Evolutionary conservation across 2,888 invertebrate genomes (phyloP).

Genomic region (Thumatha senex): DNA sequence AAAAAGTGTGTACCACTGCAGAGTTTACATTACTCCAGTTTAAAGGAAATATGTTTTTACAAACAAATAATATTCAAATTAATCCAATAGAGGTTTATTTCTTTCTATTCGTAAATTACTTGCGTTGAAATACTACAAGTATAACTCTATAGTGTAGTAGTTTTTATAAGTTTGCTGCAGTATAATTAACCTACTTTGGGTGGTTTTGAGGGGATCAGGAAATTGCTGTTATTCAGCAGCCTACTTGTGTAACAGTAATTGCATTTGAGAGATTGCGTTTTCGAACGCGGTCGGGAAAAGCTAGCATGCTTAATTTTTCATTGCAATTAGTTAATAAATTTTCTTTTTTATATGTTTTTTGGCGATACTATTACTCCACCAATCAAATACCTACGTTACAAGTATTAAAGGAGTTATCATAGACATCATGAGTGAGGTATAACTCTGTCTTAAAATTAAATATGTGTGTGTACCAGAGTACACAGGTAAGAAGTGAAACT

Average conservation of each 20-base stretch:
- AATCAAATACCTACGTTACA: no score
- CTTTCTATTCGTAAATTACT: background rate
- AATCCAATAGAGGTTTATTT: background rate
- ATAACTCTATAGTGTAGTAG: constrained; percentile 9
- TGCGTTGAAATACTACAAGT: constrained; percentile 4
- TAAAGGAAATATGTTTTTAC: no score
- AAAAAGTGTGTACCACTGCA: no score
- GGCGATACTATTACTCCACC: no score
- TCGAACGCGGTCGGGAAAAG: background rate
- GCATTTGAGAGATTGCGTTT: constrained; percentile 15
- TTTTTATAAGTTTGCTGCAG: constrained; percentile 7
- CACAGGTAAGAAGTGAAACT: no score
- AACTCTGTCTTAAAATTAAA: no score
- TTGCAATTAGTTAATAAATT: background rate
- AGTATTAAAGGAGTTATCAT: no score
- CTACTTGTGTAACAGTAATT: constrained; percentile 19
- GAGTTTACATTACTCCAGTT: no score
- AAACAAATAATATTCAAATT: background rate
- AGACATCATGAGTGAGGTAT: no score
- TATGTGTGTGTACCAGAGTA: no score
- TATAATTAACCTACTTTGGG: constrained; percentile 32
- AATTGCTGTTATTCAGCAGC: constrained; percentile 15
- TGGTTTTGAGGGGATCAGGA: constrained; percentile 18
- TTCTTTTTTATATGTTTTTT: no score
- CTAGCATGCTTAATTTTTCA: background rate